These are phyloP conservation scores for Drosophila paranaensis DNA, from an alignment of 2,888 invertebrate species.

Conservation along the genomic window DNA sequence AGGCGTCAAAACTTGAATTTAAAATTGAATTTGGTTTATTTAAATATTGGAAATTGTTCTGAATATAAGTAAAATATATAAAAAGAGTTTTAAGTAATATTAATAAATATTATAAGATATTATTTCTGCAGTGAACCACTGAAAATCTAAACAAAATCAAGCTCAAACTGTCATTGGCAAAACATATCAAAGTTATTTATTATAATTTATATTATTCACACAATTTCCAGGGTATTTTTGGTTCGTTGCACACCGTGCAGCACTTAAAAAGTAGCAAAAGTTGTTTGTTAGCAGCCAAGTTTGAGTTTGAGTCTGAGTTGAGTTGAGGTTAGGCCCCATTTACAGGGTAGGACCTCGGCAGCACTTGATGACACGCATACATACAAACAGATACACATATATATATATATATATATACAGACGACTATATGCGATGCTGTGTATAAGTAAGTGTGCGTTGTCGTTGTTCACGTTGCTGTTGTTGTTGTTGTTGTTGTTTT, in stretches of 20 bases:
- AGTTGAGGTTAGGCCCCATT: constrained; percentile 13
- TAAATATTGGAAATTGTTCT: neutral
- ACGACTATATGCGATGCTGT: constrained; percentile 38
- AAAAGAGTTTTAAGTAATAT: neutral
- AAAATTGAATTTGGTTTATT: too few relatives aligned
- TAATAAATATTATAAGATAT: neutral
- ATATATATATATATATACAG: constrained; percentile 12
- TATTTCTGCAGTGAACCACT: neutral
- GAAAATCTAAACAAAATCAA: neutral
- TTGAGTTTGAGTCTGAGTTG: constrained; percentile 18
- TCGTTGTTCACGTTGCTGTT: constrained; percentile 31
- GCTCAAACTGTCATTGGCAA: too few relatives aligned
- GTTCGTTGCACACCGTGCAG: neutral
- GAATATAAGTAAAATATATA: neutral
- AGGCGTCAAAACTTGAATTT: neutral
- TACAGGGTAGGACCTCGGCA: constrained; percentile 28
- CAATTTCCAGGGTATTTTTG: constrained; percentile 25
- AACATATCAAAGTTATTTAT: neutral
- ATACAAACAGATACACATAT: constrained; percentile 12
- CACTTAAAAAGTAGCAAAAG: constrained; percentile 11
- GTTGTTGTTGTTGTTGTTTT: constrained; percentile 56
- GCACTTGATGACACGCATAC: constrained; percentile 60
- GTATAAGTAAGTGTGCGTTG: constrained; percentile 44
- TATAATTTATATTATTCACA: neutral
- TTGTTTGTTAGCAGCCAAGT: constrained; percentile 20